These are phyloP conservation scores for Trogon melanurus DNA, from an alignment of 2,113 vertebrate genomes.

Conservation along the genomic window DNA sequence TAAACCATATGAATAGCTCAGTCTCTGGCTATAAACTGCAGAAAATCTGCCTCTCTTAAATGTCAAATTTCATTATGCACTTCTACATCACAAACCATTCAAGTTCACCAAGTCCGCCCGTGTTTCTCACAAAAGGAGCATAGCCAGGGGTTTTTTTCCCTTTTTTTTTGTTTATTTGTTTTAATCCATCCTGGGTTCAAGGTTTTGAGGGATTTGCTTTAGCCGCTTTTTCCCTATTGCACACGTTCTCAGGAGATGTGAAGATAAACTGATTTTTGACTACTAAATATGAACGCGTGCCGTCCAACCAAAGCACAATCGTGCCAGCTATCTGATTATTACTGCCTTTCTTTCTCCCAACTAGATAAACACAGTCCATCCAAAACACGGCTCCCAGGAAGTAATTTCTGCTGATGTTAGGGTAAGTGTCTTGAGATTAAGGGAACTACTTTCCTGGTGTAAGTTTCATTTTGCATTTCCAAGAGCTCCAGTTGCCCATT, in stretches of 20 bases:
- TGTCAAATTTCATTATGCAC: not conserved
- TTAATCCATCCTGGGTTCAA: not conserved
- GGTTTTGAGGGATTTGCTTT: not conserved
- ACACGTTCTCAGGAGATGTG: not conserved
- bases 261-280: not conserved
- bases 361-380: not conserved
- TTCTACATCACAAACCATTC: not conserved
- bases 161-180: not conserved
- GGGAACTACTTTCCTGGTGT: slow-evolving; percentile 42
- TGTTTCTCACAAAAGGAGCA: not conserved
- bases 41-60: not conserved
- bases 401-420: slow-evolving; percentile 50
- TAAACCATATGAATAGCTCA: not conserved
- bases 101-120: not conserved
- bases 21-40: not conserved
- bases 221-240: not conserved
- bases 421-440: slow-evolving; percentile 32
- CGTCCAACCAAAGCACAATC: not conserved
- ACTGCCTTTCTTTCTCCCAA: not conserved
- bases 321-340: not conserved
- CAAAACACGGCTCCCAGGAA: slow-evolving; percentile 32
- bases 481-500: slow-evolving; percentile 16
- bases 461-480: slow-evolving; percentile 64
- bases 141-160: not conserved
- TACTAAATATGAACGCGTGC: fast-evolving